Evolutionary conservation across 2,888 invertebrate species (phyloP).

Genomic region (Nomada hirtipes): DNA sequence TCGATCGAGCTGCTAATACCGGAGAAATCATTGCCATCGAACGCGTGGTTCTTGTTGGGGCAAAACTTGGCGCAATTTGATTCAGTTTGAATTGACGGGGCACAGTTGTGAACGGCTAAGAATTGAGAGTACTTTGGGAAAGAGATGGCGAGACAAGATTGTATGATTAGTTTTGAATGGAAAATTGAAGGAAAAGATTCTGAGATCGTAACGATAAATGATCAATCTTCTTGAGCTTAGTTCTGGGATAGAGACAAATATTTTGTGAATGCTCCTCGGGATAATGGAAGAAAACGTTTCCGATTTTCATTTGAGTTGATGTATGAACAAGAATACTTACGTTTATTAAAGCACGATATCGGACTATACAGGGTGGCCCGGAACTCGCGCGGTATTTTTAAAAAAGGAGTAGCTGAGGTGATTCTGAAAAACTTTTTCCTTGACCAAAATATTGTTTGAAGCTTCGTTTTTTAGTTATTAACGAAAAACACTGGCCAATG

Average conservation of each 20-base stretch:
- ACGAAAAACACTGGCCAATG: no score
- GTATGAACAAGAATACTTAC: no score
- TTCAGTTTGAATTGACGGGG: not conserved
- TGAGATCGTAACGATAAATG: slow-evolving; percentile 55
- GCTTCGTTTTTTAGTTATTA: no score
- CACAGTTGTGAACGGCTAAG: not conserved
- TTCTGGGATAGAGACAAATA: no score
- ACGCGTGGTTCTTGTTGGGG: not conserved
- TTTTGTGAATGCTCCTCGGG: not conserved
- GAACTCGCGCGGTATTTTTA: no score
- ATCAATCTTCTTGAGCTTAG: slow-evolving; percentile 14
- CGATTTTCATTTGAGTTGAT: not conserved
- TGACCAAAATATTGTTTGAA: no score
- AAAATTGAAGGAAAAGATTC: slow-evolving; percentile 25
- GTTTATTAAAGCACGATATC: no score
- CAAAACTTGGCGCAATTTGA: not conserved
- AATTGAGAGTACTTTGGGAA: not conserved
- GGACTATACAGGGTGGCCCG: no score
- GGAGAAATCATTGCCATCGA: slow-evolving; percentile 23
- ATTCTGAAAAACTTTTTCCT: no score
- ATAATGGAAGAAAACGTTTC: slow-evolving; percentile 17
- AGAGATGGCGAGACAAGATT: slow-evolving; percentile 15
- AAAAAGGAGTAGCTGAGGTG: no score
- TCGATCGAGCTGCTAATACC: slow-evolving; percentile 31
- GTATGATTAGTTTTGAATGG: not conserved